Evolutionary conservation across 1,140 invertebrate genomes (phyloP), one percentile per base, ranked within the genome.

Genomic region (Neodiprion fabricii): DNA sequence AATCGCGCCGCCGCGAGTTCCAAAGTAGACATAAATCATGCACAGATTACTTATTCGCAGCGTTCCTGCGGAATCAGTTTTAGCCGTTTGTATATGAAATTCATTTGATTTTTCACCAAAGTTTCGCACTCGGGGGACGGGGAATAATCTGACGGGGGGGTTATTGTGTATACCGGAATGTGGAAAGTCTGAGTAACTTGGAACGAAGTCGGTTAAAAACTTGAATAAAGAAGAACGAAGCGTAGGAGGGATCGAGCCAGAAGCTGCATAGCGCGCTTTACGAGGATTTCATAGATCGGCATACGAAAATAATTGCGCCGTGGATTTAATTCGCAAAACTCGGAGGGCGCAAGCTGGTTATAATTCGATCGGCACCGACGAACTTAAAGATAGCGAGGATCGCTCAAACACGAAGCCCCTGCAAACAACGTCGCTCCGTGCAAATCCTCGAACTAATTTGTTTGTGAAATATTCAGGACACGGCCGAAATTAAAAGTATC

Each of bases 381-480:
- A 9, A 61, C 53, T 9, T 9, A 9, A 61, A 61, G 53, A 61
- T 61, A 9, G 53, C 53, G 53, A 17, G 53, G 53, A 61, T 61
- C 53, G 9, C 53, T 61, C 53, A 61, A 61, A 61, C 53, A 0
- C 53, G 7, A 14, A 5, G n/a, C 11, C 7, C 53, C 5, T 14
- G 53, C 53, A 61, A 61, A 61, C 53, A 61, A 61, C 53, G 9
- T 14, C 53, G 53, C 11, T 61, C 11, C 9, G 53, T 61, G 9
- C 53, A 17, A 17, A 61, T 61, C 53, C 53, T 61, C 53, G 53
- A 61, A 9, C 8, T 61, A 14, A 61, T 61, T 61, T 61, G 53
- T 61, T 61, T 61, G 53, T 61, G 53, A 61, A 61, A 61, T 61
- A 61, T 61, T 61, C 53, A 61, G 53, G 53, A 9, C 53, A 61